phyloP scores from a whole-genome alignment of 2,888 invertebrate species.

The Lasioglossum calceatum region DNA sequence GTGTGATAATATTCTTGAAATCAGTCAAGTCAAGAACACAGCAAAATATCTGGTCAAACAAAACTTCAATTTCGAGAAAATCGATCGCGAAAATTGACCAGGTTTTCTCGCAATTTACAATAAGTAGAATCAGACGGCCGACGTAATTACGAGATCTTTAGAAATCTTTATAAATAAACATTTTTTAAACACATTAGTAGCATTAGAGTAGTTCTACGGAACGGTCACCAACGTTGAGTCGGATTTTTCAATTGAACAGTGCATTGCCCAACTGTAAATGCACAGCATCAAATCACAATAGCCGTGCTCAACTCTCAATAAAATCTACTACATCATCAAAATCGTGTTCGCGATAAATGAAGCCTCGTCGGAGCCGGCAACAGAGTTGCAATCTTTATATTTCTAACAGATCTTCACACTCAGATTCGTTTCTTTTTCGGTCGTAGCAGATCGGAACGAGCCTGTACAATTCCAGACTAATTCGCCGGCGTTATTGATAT shows the following conservation, averaged over 20 bases:
- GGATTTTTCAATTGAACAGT: no score
- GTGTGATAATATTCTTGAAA: no score
- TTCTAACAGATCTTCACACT: not conserved
- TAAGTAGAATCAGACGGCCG: no score
- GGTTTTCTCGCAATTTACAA: no score
- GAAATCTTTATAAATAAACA: not conserved
- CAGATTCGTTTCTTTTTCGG: not conserved
- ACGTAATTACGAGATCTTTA: not conserved
- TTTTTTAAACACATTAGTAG: no score
- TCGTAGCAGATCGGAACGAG: not conserved
- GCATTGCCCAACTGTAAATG: no score
- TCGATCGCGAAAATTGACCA: no score
- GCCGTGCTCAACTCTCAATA: not conserved
- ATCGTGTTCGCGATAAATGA: not conserved
- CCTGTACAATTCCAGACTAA: not conserved
- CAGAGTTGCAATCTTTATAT: not conserved
- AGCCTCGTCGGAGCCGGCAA: not conserved
- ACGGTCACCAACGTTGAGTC: no score
- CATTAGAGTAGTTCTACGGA: no score
- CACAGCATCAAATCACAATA: not conserved
- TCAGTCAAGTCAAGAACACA: not conserved
- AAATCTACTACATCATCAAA: not conserved
- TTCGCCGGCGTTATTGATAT: not conserved
- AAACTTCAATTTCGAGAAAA: not conserved
- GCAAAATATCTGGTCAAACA: not conserved